phyloP scores from a whole-genome alignment of 2,113 vertebrate species.

The Aplodontia rufa region DNA sequence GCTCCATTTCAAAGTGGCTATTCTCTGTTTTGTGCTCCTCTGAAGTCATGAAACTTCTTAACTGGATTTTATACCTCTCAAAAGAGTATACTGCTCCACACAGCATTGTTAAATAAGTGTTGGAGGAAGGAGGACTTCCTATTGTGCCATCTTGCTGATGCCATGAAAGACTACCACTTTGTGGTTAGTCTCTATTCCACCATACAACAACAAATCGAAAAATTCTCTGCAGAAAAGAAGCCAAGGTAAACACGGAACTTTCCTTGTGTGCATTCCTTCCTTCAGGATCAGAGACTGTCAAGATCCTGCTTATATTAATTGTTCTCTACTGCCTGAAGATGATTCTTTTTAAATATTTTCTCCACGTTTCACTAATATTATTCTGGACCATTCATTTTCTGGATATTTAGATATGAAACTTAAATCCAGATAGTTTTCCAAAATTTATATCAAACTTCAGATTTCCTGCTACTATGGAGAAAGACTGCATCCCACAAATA shows the following conservation, averaged over 20 bases:
- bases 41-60: not conserved
- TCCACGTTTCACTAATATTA: not conserved
- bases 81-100: not conserved
- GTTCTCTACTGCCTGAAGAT: not conserved
- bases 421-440: not conserved
- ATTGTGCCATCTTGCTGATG: not conserved
- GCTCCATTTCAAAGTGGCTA: not conserved
- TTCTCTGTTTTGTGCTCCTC: not conserved
- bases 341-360: not conserved
- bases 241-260: not conserved
- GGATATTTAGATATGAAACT: not conserved
- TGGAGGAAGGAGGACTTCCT: not conserved
- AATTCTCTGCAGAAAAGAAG: not conserved
- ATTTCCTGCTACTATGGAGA: not conserved
- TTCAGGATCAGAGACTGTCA: not conserved
- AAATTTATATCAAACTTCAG: not conserved
- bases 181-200: not conserved
- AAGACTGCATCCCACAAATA: not conserved
- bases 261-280: not conserved
- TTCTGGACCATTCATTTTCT: not conserved
- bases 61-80: not conserved
- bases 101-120: not conserved
- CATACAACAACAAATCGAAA: not conserved
- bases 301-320: not conserved
- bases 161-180: not conserved